Evolutionary conservation across 2,888 invertebrate genomes (phyloP).

Genomic region (Drosophila pseudotakahashii): DNA sequence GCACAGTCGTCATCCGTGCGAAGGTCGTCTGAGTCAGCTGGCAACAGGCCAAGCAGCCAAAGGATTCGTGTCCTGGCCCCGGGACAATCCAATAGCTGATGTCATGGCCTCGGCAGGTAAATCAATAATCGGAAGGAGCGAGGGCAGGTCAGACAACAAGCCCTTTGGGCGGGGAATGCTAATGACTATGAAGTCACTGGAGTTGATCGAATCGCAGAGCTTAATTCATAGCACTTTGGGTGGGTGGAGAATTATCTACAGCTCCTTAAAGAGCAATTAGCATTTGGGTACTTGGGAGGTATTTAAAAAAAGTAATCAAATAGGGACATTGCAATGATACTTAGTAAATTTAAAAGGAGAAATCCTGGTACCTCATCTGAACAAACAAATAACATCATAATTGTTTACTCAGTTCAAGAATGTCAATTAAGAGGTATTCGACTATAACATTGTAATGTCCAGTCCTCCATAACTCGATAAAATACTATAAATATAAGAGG

Average conservation of each 20-base stretch:
- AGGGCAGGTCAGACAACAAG: slow-evolving; percentile 44
- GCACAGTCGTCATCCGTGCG: slow-evolving; percentile 44
- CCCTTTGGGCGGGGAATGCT: slow-evolving; percentile 16
- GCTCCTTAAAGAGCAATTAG: slow-evolving; percentile 1
- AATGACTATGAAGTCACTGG: slow-evolving; percentile 37
- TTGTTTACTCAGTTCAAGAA: too few relatives aligned
- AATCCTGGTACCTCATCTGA: too few relatives aligned
- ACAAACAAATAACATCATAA: too few relatives aligned
- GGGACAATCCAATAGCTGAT: slow-evolving; percentile 48
- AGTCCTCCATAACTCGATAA: too few relatives aligned
- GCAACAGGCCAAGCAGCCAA: slow-evolving; percentile 24
- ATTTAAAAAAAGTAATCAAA: too few relatives aligned
- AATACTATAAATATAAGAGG: too few relatives aligned
- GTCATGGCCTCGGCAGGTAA: slow-evolving; percentile 58
- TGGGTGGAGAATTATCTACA: background rate
- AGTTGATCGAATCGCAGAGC: slow-evolving; percentile 22
- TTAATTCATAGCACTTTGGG: background rate
- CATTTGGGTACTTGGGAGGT: too few relatives aligned
- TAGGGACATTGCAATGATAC: too few relatives aligned
- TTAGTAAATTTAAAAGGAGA: too few relatives aligned
- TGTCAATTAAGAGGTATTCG: too few relatives aligned
- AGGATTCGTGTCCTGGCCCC: slow-evolving; percentile 29
- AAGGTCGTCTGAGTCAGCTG: slow-evolving; percentile 57
- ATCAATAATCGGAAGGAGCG: slow-evolving; percentile 54
- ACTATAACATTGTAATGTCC: too few relatives aligned